These are phyloP conservation scores for Dendronephthya gigantea DNA, from an alignment of 64 coral and sea anemone species.

Conservation along the genomic window DNA sequence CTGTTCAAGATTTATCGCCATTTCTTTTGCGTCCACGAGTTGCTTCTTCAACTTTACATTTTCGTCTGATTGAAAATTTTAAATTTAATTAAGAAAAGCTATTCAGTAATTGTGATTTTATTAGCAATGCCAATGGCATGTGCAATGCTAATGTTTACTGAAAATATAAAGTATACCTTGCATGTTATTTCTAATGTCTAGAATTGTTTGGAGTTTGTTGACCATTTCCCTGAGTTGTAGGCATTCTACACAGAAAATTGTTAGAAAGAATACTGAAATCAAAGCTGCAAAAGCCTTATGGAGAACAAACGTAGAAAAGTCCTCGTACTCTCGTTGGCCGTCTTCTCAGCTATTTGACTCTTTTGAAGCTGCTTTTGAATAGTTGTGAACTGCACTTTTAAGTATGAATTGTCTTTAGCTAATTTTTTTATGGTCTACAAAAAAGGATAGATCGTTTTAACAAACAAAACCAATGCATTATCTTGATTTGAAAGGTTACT, in stretches of 20 bases:
- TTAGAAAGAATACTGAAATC: too few relatives aligned
- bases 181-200: neutral
- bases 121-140: too few relatives aligned
- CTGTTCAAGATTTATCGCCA: neutral
- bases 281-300: too few relatives aligned
- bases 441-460: neutral
- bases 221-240: neutral
- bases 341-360: neutral
- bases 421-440: neutral
- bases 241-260: neutral
- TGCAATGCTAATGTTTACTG: too few relatives aligned
- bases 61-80: neutral
- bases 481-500: neutral
- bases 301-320: too few relatives aligned
- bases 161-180: neutral
- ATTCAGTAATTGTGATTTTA: neutral
- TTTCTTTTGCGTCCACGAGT: neutral
- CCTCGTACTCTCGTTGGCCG: neutral
- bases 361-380: neutral
- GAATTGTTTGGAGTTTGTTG: neutral
- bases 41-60: neutral
- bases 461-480: neutral
- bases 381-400: neutral
- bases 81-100: neutral
- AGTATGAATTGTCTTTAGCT: neutral